phyloP scores from a whole-genome alignment of 2,888 invertebrate genomes.

The Chrysolina oricalcia region DNA sequence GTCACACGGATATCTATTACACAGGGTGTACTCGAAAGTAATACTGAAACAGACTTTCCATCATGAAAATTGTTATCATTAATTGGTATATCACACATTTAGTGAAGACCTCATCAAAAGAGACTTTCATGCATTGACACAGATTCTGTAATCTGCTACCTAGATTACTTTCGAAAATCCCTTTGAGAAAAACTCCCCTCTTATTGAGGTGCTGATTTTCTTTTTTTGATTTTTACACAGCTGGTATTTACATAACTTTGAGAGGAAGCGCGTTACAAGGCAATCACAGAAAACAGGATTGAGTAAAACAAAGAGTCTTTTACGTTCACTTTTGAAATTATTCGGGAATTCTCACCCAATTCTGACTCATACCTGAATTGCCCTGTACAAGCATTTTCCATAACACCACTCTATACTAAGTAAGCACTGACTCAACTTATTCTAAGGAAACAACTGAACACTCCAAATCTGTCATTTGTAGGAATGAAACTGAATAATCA shows the following conservation, averaged over 20 bases:
- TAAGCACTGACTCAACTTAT: conserved; percentile 44
- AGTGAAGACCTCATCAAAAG: too few relatives aligned
- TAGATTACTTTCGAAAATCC: background rate
- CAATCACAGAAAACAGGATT: background rate
- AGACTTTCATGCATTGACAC: too few relatives aligned
- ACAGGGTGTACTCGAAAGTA: background rate
- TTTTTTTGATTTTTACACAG: conserved; percentile 12
- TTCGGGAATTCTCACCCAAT: background rate
- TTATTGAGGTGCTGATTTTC: background rate
- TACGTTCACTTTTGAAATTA: background rate
- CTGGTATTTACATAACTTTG: conserved; percentile 12
- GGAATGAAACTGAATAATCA: conserved; percentile 34
- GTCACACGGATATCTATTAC: conserved; percentile 61
- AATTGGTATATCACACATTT: too few relatives aligned
- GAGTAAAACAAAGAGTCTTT: background rate
- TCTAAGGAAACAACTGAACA: background rate
- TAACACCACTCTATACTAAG: conserved; percentile 13
- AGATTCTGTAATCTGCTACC: too few relatives aligned
- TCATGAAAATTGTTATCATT: too few relatives aligned
- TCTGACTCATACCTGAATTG: background rate
- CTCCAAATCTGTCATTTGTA: conserved; percentile 20
- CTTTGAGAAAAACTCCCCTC: background rate
- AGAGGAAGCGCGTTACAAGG: background rate
- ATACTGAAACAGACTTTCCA: background rate
- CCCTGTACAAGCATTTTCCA: conserved; percentile 25